Percentiles rank a stretch among this genome's conserved stretches.
Conservation (phyloP, 1,140 invertebrate species). For the Harpegnathos saltator region DNA sequence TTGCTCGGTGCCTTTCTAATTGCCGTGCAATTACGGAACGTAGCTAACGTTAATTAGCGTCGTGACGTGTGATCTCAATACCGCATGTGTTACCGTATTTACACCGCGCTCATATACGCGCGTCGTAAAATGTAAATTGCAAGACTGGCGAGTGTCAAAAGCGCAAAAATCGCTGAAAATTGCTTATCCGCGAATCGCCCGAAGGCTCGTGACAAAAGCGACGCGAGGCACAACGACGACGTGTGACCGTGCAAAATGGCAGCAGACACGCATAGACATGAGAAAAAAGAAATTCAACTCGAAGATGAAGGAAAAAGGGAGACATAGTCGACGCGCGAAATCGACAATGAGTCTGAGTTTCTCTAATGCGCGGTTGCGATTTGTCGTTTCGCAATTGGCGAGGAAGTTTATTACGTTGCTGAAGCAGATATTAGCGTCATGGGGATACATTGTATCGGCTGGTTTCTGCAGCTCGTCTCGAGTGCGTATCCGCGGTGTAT, state of each 20-base stretch:
- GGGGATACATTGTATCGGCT: constrained; percentile 4
- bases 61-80: background rate
- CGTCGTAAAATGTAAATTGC: constrained; percentile 15
- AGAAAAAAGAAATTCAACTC: no score
- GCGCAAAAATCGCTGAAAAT: no score
- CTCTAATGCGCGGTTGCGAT: background rate
- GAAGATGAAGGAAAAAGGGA: no score
- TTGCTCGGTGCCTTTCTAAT: background rate
- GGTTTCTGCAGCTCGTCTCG: background rate
- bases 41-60: background rate
- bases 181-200: background rate
- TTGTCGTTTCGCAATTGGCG: background rate
- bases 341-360: no score
- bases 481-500: background rate
- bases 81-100: background rate
- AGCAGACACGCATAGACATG: no score
- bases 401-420: background rate
- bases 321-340: no score
- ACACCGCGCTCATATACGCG: background rate
- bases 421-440: background rate
- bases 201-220: no score
- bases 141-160: background rate
- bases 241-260: no score
- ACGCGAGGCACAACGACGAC: background rate
- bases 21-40: background rate